phyloP scores from a whole-genome alignment of 2,113 vertebrate genomes.

The Microcebus griseorufus region DNA sequence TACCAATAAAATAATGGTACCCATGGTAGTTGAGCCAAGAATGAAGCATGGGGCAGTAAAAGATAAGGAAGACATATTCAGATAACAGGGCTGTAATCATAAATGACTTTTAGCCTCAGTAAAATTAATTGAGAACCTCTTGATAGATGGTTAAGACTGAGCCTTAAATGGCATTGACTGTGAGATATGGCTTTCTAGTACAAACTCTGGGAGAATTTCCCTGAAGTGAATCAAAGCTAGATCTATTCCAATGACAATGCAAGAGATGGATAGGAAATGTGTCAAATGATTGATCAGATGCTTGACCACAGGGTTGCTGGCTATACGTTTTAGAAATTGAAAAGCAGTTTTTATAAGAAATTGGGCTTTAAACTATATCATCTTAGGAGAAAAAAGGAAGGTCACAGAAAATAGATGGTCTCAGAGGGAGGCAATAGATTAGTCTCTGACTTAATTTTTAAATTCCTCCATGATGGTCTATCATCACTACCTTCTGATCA shows the following conservation, averaged over 20 bases:
- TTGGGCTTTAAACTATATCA: conserved; percentile 48
- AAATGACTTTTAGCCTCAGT: conserved; percentile 66
- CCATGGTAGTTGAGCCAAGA: conserved; percentile 5
- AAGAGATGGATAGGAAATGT: conserved; percentile 54
- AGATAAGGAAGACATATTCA: conserved; percentile 68
- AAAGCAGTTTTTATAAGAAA: conserved; percentile 68
- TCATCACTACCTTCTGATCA: conserved; percentile 36
- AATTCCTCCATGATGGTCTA: not conserved
- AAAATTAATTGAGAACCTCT: conserved; percentile 72
- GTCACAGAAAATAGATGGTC: conserved; percentile 33
- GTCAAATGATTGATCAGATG: conserved; percentile 66
- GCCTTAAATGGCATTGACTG: conserved; percentile 47
- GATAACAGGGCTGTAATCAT: conserved; percentile 67
- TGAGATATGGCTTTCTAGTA: conserved; percentile 58
- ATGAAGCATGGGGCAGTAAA: conserved; percentile 51
- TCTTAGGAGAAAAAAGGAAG: conserved; percentile 14
- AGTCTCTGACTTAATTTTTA: conserved; percentile 50
- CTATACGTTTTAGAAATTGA: conserved; percentile 67
- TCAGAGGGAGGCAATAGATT: not conserved
- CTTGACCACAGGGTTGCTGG: conserved; percentile 58
- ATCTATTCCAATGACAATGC: conserved; percentile 55
- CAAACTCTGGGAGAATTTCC: conserved; percentile 59
- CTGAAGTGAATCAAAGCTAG: conserved; percentile 57
- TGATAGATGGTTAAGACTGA: conserved; percentile 57
- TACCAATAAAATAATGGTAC: conserved; percentile 67